A percentile compares a stretch with the other conserved stretches of the same genome.
Evolutionary conservation across 2,888 invertebrate species (phyloP).

Genomic region (Strigamia maritima): DNA sequence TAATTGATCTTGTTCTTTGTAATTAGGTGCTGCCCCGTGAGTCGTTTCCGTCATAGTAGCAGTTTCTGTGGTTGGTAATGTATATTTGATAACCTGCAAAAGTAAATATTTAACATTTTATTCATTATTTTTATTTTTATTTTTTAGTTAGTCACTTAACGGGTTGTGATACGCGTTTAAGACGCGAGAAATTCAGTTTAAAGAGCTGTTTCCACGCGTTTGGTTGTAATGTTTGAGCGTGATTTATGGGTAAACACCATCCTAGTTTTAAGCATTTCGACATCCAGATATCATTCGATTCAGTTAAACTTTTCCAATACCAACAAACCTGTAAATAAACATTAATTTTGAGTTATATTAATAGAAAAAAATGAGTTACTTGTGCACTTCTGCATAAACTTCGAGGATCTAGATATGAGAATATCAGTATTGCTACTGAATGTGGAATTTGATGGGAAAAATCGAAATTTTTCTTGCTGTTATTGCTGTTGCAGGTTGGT

Average conservation of each 20-base stretch:
- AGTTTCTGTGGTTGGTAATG: constrained; percentile 21
- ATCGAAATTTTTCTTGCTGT: neutral
- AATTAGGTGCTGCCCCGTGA: neutral
- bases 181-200: neutral
- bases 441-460: constrained; percentile 33
- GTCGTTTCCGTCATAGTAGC: constrained; percentile 28
- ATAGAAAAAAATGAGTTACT: neutral
- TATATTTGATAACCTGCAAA: constrained; percentile 1
- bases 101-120: neutral
- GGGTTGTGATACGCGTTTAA: neutral
- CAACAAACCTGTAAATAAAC: constrained; percentile 23
- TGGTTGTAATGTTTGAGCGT: neutral
- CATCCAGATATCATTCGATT: constrained; percentile 25
- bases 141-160: neutral
- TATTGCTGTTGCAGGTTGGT: neutral
- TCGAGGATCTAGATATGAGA: constrained; percentile 32
- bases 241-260: constrained; percentile 22
- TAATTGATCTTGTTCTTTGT: neutral
- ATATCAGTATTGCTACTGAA: neutral
- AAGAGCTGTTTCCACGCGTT: constrained; percentile 21
- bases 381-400: constrained; percentile 34
- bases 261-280: constrained; percentile 28
- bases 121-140: neutral
- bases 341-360: neutral
- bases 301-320: constrained; percentile 35